phyloP scores from a whole-genome alignment of 2,888 invertebrate genomes.

The Nymphalis c-album region DNA sequence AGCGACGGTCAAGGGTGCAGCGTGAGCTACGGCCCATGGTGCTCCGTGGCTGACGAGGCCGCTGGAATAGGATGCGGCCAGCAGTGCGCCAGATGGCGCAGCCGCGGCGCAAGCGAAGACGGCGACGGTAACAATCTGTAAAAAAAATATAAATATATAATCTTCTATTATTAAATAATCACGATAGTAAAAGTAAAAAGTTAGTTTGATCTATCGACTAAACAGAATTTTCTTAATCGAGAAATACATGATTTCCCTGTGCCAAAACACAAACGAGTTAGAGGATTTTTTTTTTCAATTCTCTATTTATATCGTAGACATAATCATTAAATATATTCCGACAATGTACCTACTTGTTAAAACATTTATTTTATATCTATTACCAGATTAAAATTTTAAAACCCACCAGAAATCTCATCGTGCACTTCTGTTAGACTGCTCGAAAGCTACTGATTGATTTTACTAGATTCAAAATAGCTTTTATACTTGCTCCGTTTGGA shows the following conservation, averaged over 20 bases:
- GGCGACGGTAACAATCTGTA: conserved; percentile 81
- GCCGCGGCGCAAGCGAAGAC: conserved; percentile 74
- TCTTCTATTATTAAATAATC: not conserved
- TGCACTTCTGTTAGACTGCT: conserved; percentile 30
- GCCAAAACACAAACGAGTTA: too few species aligned
- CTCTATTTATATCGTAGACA: too few species aligned
- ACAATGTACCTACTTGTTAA: not conserved
- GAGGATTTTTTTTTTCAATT: too few species aligned
- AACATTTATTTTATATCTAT: not conserved
- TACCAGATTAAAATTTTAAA: not conserved
- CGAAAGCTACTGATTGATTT: conserved; percentile 30
- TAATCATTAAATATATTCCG: too few species aligned
- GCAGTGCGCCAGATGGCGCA: conserved; percentile 65
- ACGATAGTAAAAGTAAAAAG: too few species aligned
- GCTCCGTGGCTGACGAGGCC: conserved; percentile 46
- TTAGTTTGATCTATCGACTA: too few species aligned
- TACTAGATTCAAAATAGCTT: conserved; percentile 18
- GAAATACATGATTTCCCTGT: too few species aligned
- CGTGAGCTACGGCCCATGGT: conserved; percentile 53
- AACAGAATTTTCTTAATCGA: too few species aligned
- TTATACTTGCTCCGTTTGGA: conserved; percentile 16
- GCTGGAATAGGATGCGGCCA: conserved; percentile 59
- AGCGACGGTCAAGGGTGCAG: conserved; percentile 51
- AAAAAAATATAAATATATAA: conserved; percentile 40
- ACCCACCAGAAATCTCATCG: conserved; percentile 31